These are phyloP conservation scores for Megaustenia siamemsis DNA, from an alignment of 2,888 invertebrate species.

Conservation along the genomic window DNA sequence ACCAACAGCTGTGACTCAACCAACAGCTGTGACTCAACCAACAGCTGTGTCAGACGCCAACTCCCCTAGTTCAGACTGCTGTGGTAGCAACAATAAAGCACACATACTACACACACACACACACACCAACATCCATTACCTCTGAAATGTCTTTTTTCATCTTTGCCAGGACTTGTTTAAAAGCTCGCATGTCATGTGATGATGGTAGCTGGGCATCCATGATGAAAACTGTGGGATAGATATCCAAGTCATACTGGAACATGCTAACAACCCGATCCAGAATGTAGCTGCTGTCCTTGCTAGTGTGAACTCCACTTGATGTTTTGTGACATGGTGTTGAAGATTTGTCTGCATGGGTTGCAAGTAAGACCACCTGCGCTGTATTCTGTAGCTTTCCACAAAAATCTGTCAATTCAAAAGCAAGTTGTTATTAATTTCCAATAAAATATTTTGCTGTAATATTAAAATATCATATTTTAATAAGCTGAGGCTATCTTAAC, in stretches of 20 bases:
- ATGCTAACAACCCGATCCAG: conserved; percentile 80
- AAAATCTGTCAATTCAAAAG: conserved; percentile 80
- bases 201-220: conserved; percentile 85
- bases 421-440: too few relatives aligned
- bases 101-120: too few relatives aligned
- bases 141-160: conserved; percentile 82
- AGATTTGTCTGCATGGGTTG: conserved; percentile 84
- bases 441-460: too few relatives aligned
- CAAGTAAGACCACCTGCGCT: conserved; percentile 83
- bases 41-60: too few relatives aligned
- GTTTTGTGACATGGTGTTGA: conserved; percentile 81
- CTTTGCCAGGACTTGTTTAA: conserved; percentile 83
- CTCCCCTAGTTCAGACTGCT: too few relatives aligned
- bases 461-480: too few relatives aligned
- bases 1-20: too few relatives aligned
- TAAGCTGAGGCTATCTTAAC: too few relatives aligned
- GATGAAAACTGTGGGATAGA: conserved; percentile 83
- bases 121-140: conserved; percentile 69
- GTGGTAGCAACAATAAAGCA: too few relatives aligned
- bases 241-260: conserved; percentile 83
- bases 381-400: conserved; percentile 83
- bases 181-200: conserved; percentile 84
- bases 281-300: conserved; percentile 82
- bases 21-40: too few relatives aligned
- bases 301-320: conserved; percentile 83